Conservation (phyloP, 1,140 invertebrate species). For the Diachasmimorpha longicaudata region DNA sequence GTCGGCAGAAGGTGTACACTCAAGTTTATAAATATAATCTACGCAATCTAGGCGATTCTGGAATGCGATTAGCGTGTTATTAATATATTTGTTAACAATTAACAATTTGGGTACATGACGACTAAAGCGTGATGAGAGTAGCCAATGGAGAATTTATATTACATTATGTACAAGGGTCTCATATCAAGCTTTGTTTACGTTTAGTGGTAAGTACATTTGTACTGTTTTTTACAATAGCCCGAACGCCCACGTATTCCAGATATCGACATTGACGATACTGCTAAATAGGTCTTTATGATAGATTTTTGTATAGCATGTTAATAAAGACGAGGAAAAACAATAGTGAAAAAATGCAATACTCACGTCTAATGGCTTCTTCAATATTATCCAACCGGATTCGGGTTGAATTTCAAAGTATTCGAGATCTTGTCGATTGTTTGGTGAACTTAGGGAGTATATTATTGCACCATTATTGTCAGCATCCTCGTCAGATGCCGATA, state of each 20-base stretch:
- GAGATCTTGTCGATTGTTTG: constrained; percentile 82
- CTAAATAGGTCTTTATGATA: constrained; percentile 17
- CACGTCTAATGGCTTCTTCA: constrained; percentile 94
- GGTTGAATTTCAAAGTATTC: constrained; percentile 96
- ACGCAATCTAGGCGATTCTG: constrained; percentile 31
- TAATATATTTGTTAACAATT: background rate
- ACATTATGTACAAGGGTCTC: constrained; percentile 11
- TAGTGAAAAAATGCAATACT: constrained; percentile 66
- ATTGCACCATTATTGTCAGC: constrained; percentile 96
- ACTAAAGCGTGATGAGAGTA: constrained; percentile 17
- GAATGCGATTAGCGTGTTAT: constrained; percentile 20
- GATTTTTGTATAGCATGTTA: constrained; percentile 10
- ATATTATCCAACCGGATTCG: constrained; percentile 94
- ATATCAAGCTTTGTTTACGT: background rate
- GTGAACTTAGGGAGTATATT: constrained; percentile 86
- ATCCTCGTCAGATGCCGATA: constrained; percentile 94
- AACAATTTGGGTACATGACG: background rate
- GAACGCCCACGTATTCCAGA: constrained; percentile 30
- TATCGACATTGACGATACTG: constrained; percentile 14
- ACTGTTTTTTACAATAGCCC: constrained; percentile 17
- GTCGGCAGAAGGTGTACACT: constrained; percentile 58
- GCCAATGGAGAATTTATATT: constrained; percentile 19
- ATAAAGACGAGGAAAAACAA: constrained; percentile 19
- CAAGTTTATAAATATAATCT: constrained; percentile 45
- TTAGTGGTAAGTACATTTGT: constrained; percentile 13